phyloP scores from a whole-genome alignment of 2,113 vertebrate genomes.

The Pituophis catenifer region DNA sequence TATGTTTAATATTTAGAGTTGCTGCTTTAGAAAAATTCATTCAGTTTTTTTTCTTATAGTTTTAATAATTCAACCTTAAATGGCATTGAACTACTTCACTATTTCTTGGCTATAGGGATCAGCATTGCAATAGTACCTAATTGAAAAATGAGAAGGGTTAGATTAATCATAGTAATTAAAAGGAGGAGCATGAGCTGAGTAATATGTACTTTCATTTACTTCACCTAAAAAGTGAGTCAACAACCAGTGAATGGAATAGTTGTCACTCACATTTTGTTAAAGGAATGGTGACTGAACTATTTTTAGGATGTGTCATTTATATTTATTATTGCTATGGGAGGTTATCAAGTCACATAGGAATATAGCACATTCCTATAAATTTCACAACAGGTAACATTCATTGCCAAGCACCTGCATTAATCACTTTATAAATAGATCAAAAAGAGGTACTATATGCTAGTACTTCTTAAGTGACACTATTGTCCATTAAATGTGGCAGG shows the following conservation, averaged over 20 bases:
- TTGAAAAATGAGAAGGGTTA: conserved; percentile 19
- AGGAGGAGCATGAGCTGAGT: conserved; percentile 23
- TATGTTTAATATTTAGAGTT: neutral
- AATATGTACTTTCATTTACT: conserved; percentile 37
- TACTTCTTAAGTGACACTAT: neutral
- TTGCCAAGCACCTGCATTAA: neutral
- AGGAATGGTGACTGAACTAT: conserved; percentile 20
- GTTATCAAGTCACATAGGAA: neutral
- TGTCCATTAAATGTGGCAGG: neutral
- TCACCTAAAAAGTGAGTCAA: conserved; percentile 22
- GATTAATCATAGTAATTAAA: conserved; percentile 47
- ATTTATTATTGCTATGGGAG: neutral
- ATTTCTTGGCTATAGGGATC: neutral
- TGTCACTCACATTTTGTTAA: conserved; percentile 22
- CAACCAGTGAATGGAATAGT: conserved; percentile 13
- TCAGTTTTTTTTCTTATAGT: neutral
- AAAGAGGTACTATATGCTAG: neutral
- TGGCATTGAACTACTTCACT: neutral
- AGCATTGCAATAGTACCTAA: conserved; percentile 10
- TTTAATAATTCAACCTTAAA: neutral
- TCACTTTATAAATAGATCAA: neutral
- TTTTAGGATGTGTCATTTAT: conserved; percentile 16
- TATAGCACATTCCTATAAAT: conserved; percentile 3
- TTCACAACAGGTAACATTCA: neutral
- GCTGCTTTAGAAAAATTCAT: neutral